Base-by-base conservation (phyloP, 2,797 vertebrate species). In the Sparus aurata region DNA sequence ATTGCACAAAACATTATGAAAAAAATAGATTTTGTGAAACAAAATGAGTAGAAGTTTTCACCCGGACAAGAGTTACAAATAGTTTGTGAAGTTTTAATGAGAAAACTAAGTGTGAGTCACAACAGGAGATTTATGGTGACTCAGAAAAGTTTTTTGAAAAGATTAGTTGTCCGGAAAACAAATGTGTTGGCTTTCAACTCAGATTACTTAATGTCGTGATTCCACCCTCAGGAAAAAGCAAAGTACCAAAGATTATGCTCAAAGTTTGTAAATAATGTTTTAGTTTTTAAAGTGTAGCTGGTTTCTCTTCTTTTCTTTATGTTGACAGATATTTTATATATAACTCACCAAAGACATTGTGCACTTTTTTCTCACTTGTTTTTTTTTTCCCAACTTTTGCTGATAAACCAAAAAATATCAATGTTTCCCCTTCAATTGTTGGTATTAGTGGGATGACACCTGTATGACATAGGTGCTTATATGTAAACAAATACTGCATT, bases 191-290 rank as follows among this genome's bases (percentile, higher is more conserved):
- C 13, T 38, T 73, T 64, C 59, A 30, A 52, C 38, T 58, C 23
- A 53, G 9, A 47, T 70, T 2, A 57, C 13, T 65, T 71, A 49
- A 52, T 55, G 45, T 78, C 53, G 25, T 69, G 72, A 72, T 67
- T 74, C 62, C 47, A 61, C 30, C 49, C 59, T 82, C 64, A 80
- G 64, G 71, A 75, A 77, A 78, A 23, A 38, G 34, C 8, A 38
- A 38, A 65, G 43, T 53, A 75, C 80, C 88, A 90, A 91, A 88
- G 69, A 85, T 69, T 52, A 67, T 69, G 64, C 30, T 53, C 34
- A 70, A 18, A 63, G 57, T 45, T 53, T 90, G 75, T 88, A 90
- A 87, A 91, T 85, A 85, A 47, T 43, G 67, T n/a, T 49, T 13
- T 18, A 69, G 57, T 43, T 82, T 73, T 69, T 67, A 65, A 47